A percentile compares a stretch with the other conserved stretches of the same genome.
Conservation (phyloP, 2,888 invertebrate genomes). For the Aethes cnicana region DNA sequence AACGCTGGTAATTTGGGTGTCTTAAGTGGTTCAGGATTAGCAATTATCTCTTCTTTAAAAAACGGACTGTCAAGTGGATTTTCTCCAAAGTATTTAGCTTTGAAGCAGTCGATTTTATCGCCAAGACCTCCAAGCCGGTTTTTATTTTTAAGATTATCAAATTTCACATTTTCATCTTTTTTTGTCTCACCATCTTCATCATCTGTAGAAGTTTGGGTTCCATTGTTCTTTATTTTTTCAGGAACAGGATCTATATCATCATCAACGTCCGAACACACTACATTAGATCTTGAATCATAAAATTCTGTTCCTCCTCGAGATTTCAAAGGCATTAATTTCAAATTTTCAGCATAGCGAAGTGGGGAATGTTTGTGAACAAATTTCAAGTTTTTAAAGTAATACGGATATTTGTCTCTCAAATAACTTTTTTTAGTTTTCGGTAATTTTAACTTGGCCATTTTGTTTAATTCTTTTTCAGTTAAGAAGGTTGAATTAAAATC, state of each 20-base stretch:
- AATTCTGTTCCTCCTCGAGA: constrained; percentile 86
- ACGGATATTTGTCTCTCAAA: constrained; percentile 84
- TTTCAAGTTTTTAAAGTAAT: constrained; percentile 75
- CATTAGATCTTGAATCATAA: constrained; percentile 84
- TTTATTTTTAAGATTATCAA: constrained; percentile 54
- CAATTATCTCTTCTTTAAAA: constrained; percentile 82
- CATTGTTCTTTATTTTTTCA: constrained; percentile 65
- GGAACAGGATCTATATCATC: constrained; percentile 80
- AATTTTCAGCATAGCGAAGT: constrained; percentile 85
- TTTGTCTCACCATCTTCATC: constrained; percentile 50
- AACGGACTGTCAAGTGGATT: constrained; percentile 89
- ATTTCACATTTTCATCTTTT: constrained; percentile 48
- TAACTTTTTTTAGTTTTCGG: constrained; percentile 36
- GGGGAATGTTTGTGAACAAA: constrained; percentile 81
- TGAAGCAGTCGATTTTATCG: constrained; percentile 88
- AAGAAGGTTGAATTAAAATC: constrained; percentile 58
- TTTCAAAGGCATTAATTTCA: constrained; percentile 84
- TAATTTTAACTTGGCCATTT: constrained; percentile 46
- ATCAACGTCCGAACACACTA: constrained; percentile 80
- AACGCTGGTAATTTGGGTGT: constrained; percentile 46
- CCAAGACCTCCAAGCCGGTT: constrained; percentile 85
- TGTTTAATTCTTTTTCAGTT: constrained; percentile 49
- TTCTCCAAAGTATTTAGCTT: constrained; percentile 87
- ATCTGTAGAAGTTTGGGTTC: constrained; percentile 46
- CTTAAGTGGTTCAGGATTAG: constrained; percentile 68